These are phyloP conservation scores for Nowickia ferox DNA, from an alignment of 2,888 invertebrate genomes.

Conservation along the genomic window DNA sequence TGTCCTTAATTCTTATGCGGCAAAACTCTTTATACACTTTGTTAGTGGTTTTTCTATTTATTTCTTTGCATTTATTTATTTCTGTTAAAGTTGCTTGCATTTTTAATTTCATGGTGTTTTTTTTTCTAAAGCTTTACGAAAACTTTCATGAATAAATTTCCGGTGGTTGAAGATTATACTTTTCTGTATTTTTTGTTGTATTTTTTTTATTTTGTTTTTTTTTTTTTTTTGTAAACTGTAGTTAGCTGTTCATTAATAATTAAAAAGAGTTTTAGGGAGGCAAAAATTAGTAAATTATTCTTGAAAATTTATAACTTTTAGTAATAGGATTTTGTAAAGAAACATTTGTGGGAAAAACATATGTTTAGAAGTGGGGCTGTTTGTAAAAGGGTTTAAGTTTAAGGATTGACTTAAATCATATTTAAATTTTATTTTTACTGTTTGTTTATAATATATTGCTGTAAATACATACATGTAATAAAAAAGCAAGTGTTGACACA, in stretches of 20 bases:
- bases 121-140: slow-evolving; percentile 32
- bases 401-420: too few relatives aligned
- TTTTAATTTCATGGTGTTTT: slow-evolving; percentile 44
- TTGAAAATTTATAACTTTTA: background rate
- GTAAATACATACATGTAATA: too few relatives aligned
- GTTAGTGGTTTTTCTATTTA: slow-evolving; percentile 28
- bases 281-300: background rate
- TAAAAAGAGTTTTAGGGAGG: slow-evolving; percentile 21
- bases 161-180: slow-evolving; percentile 39
- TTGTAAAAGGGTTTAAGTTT: background rate
- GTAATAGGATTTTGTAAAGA: background rate
- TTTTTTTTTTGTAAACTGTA: background rate
- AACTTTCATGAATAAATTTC: slow-evolving; percentile 63
- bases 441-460: too few relatives aligned
- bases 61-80: slow-evolving; percentile 39
- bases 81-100: slow-evolving; percentile 67
- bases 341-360: background rate
- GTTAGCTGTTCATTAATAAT: slow-evolving; percentile 58
- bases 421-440: too few relatives aligned
- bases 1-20: slow-evolving; percentile 71
- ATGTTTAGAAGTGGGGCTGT: background rate
- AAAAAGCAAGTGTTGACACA: too few relatives aligned
- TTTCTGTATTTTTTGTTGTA: background rate
- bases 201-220: background rate
- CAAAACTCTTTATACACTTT: slow-evolving; percentile 70